Evolutionary conservation across 2,888 invertebrate species (phyloP), one percentile per base, ranked within the genome.

Genomic region (Endotricha flammealis): DNA sequence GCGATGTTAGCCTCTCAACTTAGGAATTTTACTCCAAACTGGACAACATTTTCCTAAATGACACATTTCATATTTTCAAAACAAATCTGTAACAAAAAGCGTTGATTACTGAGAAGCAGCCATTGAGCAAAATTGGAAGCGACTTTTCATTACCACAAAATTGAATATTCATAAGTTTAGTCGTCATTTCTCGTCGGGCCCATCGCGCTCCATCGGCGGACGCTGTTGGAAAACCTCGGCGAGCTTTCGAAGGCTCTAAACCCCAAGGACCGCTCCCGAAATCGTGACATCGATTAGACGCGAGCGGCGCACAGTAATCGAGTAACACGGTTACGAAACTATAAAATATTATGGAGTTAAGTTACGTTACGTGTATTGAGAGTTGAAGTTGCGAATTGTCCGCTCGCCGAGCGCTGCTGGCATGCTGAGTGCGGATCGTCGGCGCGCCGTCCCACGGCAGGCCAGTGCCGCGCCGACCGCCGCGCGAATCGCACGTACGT

Each of bases 271-370:
- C 72, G 69, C 72, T 76, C 79, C 79, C 73, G 76, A 69, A 79
- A 74, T 80, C 79, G 78, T 79, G 80, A 79, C 76, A 75, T 70
- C 74, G 72, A 76, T 76, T 77, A 74, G 71, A 75, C 61, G 64
- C 63, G 63, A 76, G 56, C 64, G 68, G 68, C 66, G 68, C 68
- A 63, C 72, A 59, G 73, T 78, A 80, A 80, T 80, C 76, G 67
- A 78, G 72, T 76, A 71, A 76, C 67, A 71, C 69, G 69, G 69
- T 85, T 82, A 80, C 83, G 80, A 82, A 83, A 85, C 74, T 80
- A 79, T 79, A 79, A 79, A 78, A 77, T 79, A 79, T 79, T 77
- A 76, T 75, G 72, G 78, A 76, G 74, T 80, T 80, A 78, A 79
- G 80, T 85, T 82, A 77, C 76, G 76, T 73, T 71, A 67, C 57